These are phyloP conservation scores for Sebastes nivosus DNA, from an alignment of 2,797 vertebrate genomes.

Conservation along the genomic window DNA sequence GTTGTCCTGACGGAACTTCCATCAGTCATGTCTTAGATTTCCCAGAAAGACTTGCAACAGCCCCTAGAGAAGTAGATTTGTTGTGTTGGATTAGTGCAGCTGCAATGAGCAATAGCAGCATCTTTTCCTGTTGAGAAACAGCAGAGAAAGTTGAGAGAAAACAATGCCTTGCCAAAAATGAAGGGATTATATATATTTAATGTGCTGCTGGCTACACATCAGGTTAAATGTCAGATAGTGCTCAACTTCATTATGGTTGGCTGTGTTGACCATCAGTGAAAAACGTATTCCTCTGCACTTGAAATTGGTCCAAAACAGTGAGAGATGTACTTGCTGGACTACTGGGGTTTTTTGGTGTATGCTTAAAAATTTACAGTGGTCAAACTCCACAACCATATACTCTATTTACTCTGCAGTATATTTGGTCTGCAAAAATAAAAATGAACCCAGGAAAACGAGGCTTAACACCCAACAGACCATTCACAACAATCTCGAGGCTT, in stretches of 20 bases:
- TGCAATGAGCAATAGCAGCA: constrained; percentile 6
- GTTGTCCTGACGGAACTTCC: constrained; percentile 8
- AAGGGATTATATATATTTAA: not conserved
- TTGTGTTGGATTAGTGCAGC: constrained; percentile 25
- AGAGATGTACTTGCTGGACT: not conserved
- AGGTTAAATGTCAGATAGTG: not conserved
- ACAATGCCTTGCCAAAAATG: not conserved
- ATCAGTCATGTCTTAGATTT: constrained; percentile 17
- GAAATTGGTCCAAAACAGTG: not conserved
- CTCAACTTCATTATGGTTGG: not conserved
- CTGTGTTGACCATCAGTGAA: not conserved
- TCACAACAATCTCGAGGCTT: not conserved
- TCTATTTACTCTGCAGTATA: not conserved
- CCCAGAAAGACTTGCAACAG: constrained; percentile 11
- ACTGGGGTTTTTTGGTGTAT: not conserved
- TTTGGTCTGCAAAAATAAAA: not conserved
- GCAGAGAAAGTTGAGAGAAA: not conserved
- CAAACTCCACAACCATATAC: not conserved
- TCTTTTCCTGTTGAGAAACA: constrained; percentile 2
- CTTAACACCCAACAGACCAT: not conserved
- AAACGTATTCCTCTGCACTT: not conserved
- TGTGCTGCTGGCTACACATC: not conserved
- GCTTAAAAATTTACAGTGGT: not conserved
- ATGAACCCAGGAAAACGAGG: not conserved
- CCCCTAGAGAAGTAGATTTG: constrained; percentile 1